Percentiles rank a stretch among this genome's conserved stretches.
Evolutionary conservation across 2,888 invertebrate species (phyloP).

Genomic region (Argyra leucocephala): DNA sequence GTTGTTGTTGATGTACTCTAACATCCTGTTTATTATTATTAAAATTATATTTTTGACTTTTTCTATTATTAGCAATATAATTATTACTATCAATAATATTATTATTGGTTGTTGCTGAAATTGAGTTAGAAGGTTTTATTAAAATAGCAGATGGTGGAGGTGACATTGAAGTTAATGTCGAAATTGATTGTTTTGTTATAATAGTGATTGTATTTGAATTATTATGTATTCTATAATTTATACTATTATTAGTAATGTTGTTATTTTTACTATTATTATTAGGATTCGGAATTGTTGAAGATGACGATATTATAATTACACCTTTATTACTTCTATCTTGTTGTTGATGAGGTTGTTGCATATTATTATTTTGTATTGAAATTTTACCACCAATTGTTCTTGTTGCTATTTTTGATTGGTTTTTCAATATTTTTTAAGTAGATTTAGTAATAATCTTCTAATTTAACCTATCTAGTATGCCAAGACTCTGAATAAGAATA

Average conservation of each 20-base stretch:
- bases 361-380: conserved; percentile 16
- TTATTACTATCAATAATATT: conserved; percentile 8
- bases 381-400: not conserved
- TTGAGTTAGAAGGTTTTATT: conserved; percentile 15
- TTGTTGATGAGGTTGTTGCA: conserved; percentile 21
- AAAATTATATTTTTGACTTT: conserved; percentile 12
- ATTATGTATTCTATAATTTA: conserved; percentile 20
- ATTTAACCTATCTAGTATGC: no score
- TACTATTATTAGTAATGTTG: not conserved
- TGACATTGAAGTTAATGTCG: conserved; percentile 20
- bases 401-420: not conserved
- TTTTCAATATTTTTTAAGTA: no score
- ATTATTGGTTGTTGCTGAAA: conserved; percentile 12
- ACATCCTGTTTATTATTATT: conserved; percentile 16
- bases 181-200: conserved; percentile 8
- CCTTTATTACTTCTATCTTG: conserved; percentile 21
- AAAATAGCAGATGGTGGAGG: conserved; percentile 14
- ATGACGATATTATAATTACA: conserved; percentile 15
- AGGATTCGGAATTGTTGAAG: not conserved
- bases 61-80: conserved; percentile 4
- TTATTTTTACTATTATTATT: not conserved
- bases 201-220: conserved; percentile 12
- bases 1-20: conserved; percentile 8
- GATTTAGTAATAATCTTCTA: no score
- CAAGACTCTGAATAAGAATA: no score